Evolutionary conservation across 2,888 invertebrate genomes (phyloP), one percentile per base, ranked within the genome.

Genomic region (Torymus aiolomorphi): DNA sequence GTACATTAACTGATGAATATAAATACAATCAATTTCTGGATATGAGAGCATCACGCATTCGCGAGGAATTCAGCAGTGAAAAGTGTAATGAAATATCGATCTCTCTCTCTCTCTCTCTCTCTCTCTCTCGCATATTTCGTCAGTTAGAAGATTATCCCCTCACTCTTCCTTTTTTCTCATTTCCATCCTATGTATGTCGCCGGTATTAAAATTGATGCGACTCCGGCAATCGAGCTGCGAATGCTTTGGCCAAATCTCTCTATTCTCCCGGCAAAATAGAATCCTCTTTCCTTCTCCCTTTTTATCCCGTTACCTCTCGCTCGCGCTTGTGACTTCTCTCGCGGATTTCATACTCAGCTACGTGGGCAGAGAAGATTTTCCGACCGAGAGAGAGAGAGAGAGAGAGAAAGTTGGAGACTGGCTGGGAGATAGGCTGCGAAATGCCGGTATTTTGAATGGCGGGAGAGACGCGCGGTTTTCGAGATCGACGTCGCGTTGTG

Each of bases 11-110:
- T 61, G 31, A 5, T 49, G 51, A 49, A 8, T 2, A 13, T 1
- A 12, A 70, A 20, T 67, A 18, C 2, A 49, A 18, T 51, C 49
- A 42, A 57, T 57, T 42, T 42, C 42, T 1, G 5, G 42, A 8
- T 42, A 42, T 8, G 42, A 8, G 8, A 42, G 42, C 8, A 42
- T 16, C 12, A 18, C 51, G n/a, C 12, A 57, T 18, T n/a, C 11
- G 31, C 20, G 59, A 49, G 20, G 4, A 51, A 42, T 51, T 51
- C 10, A 54, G 56, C 20, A 52, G 24, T 18, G 61, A 14, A 42
- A 57, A 78, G 31, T 66, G 56, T 59, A 73, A 78, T 73, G 73
- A 67, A 52, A 73, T 78, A 73, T 73, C 61, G 78, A 73, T 73
- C 52, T 62, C 67, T 65, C 61, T 51, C 12, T 13, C 18, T 16